Evolutionary conservation across 2,113 vertebrate genomes (phyloP), one percentile per base, ranked within the genome.

Genomic region (Datnioides undecimradiatus): DNA sequence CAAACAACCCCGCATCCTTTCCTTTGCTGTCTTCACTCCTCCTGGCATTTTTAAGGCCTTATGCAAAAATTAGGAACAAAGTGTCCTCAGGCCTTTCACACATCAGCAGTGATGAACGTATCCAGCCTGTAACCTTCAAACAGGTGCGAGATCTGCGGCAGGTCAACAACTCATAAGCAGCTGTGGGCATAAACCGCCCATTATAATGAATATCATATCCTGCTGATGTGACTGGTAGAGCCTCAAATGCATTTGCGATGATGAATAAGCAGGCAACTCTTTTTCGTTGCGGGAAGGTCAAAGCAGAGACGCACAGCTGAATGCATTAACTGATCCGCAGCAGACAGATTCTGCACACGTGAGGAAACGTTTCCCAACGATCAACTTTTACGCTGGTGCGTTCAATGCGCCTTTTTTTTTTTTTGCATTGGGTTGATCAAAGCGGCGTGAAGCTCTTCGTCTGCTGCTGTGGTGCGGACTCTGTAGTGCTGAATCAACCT

Each of bases 211-310:
- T 76, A 86, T 79, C 68, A 87, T 48, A 74, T 55, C 73, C 57
- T 59, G 79, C 65, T 82, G 49, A 76, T 68, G 85, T 33, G 55
- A 79, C 67, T 55, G 78, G 48, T 43, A 82, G 82, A 63, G 65
- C 65, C 79, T 62, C 75, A 82, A 52, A 75, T 83, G 78, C 78
- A 88, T 91, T 79, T 84, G 80, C 81, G 76, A 80, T 82, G 82
- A 87, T 74, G 85, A 88, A 87, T 54, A 48, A 59, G 78, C 74
- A 23, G 59, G 76, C 62, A 86, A 80, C 85, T n/a, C n/a, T 85
- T 92, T 87, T 68, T 66, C 72, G 89, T 76, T 72, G 33, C 38
- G 8, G 67, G 84, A 88, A 92, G 90, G 92, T 93, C 92, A 91
- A 57, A 11, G 78, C 73, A 78, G 91, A 85, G 88, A 41, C 16